Conservation (phyloP, 2,888 invertebrate species). For the Acronicta psi region DNA sequence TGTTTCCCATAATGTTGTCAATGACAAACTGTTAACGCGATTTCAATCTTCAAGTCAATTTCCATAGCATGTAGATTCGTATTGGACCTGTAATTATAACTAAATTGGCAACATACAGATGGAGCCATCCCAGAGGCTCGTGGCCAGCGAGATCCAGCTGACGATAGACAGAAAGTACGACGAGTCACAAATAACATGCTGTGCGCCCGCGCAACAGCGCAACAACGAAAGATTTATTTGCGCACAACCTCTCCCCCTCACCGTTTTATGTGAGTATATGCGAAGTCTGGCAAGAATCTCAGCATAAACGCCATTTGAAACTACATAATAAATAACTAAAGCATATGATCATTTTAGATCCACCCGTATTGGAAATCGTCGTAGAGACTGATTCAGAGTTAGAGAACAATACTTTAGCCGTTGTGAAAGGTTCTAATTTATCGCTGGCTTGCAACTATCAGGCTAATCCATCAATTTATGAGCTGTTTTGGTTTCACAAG, state of each 20-base stretch:
- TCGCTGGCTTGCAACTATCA: slow-evolving; percentile 75
- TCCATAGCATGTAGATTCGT: too few species aligned
- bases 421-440: slow-evolving; percentile 75
- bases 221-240: slow-evolving; percentile 67
- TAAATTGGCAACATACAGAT: slow-evolving; percentile 56
- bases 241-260: slow-evolving; percentile 74
- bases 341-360: slow-evolving; percentile 66
- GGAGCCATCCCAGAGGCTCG: slow-evolving; percentile 75
- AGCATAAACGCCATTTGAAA: background rate
- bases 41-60: too few species aligned
- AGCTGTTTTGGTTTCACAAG: slow-evolving; percentile 80
- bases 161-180: slow-evolving; percentile 70
- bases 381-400: slow-evolving; percentile 62
- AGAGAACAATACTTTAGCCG: slow-evolving; percentile 70
- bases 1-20: too few species aligned
- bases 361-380: slow-evolving; percentile 73
- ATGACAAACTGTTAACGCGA: too few species aligned
- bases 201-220: slow-evolving; percentile 72
- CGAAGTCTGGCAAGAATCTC: background rate
- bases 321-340: background rate
- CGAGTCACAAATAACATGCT: slow-evolving; percentile 80
- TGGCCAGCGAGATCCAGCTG: slow-evolving; percentile 76
- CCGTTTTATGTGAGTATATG: slow-evolving; percentile 75
- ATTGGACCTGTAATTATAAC: too few species aligned
- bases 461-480: slow-evolving; percentile 78